These are phyloP conservation scores for Eilema sororculum DNA, from an alignment of 2,888 invertebrate genomes.

Conservation along the genomic window DNA sequence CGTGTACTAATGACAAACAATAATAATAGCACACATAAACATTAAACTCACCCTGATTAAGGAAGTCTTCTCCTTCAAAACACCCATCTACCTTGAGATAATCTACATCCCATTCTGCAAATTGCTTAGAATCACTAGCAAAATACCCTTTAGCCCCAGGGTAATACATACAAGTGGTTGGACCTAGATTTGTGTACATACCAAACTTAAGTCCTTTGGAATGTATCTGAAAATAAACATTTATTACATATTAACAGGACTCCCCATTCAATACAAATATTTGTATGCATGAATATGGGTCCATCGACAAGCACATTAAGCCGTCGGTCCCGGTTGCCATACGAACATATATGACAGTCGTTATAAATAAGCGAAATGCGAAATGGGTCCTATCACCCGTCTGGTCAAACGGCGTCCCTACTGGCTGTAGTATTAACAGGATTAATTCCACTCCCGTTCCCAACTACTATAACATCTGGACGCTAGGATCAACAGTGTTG, in stretches of 20 bases:
- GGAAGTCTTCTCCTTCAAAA: slow-evolving; percentile 84
- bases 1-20: background rate
- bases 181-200: slow-evolving; percentile 93
- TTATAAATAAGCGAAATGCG: too few relatives aligned
- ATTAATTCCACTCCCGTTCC: background rate
- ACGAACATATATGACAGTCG: too few relatives aligned
- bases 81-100: slow-evolving; percentile 95
- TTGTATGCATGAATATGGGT: too few relatives aligned
- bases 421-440: background rate
- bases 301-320: too few relatives aligned
- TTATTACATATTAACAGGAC: background rate
- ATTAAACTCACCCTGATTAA: slow-evolving; percentile 71
- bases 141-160: slow-evolving; percentile 90
- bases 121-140: slow-evolving; percentile 89
- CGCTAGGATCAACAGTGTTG: too few relatives aligned
- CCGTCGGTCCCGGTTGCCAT: too few relatives aligned
- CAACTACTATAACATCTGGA: background rate
- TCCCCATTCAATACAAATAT: too few relatives aligned
- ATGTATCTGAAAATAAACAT: slow-evolving; percentile 87
- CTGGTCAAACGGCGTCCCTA: too few relatives aligned
- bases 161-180: slow-evolving; percentile 91
- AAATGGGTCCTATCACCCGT: too few relatives aligned
- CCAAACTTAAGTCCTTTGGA: slow-evolving; percentile 91
- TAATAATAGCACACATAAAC: background rate
- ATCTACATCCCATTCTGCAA: slow-evolving; percentile 93